Percentiles rank a stretch among this genome's conserved stretches.
These are phyloP conservation scores for Hipposideros armiger DNA, from an alignment of 2,113 vertebrate genomes.

Conservation along the genomic window DNA sequence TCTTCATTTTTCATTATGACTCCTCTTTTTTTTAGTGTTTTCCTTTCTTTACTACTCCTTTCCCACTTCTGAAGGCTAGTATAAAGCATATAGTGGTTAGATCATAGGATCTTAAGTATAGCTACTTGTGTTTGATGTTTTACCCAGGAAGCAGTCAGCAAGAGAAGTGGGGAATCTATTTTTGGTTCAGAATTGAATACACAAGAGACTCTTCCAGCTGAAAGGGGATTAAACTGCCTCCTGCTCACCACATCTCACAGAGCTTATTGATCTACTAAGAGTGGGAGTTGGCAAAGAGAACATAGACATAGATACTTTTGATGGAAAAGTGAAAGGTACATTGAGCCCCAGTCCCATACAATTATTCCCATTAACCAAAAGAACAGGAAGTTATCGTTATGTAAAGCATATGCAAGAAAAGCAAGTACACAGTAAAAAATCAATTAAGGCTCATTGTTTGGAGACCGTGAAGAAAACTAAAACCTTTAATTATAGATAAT, in stretches of 20 bases:
- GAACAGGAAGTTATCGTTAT: background rate
- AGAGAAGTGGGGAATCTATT: background rate
- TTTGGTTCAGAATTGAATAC: background rate
- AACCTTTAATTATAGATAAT: background rate
- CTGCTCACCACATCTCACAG: background rate
- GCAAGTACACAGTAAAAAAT: background rate
- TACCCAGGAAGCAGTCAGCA: background rate
- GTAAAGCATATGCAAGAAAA: background rate
- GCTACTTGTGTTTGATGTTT: background rate
- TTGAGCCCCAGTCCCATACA: background rate
- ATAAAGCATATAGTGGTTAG: background rate
- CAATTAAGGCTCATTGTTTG: background rate
- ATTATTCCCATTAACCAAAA: background rate
- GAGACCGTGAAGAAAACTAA: background rate
- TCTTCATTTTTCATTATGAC: background rate
- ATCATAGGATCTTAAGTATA: background rate
- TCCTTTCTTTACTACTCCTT: background rate
- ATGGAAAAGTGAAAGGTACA: background rate
- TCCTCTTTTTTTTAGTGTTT: background rate
- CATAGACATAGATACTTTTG: background rate
- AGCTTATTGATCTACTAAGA: conserved; percentile 15
- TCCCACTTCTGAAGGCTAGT: background rate
- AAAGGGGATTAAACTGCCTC: background rate
- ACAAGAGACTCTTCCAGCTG: background rate
- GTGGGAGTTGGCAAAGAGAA: background rate